Percentiles rank a stretch among this genome's conserved stretches.
phyloP scores from a whole-genome alignment of 2,797 vertebrate species.

The Eulemur mongoz region DNA sequence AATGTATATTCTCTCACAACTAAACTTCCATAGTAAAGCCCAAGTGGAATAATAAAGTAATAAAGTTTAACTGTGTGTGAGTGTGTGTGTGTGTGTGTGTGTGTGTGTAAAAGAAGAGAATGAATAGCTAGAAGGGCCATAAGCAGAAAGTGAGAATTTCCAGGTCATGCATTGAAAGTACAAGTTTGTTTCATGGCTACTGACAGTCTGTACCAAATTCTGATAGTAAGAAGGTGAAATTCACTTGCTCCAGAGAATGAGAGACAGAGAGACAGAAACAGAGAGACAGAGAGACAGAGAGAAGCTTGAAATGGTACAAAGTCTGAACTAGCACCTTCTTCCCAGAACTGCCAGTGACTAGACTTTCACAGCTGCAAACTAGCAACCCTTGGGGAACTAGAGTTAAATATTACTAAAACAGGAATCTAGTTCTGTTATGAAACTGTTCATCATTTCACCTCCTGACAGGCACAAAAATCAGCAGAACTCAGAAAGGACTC shows the following conservation, averaged over 20 bases:
- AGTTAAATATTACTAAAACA: conserved; percentile 76
- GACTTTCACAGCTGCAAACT: conserved; percentile 55
- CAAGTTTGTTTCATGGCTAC: conserved; percentile 39
- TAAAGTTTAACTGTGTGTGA: not conserved
- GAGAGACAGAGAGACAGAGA: not conserved
- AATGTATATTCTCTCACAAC: conserved; percentile 2
- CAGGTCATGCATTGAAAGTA: conserved; percentile 41
- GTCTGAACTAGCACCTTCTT: not conserved
- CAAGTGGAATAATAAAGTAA: conserved; percentile 31
- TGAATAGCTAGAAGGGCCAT: not conserved
- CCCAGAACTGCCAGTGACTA: not conserved
- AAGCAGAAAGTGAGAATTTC: conserved; percentile 54
- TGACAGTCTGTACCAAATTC: conserved; percentile 26
- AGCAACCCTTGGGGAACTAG: conserved; percentile 63
- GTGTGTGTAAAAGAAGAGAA: not conserved
- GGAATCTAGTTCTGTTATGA: conserved; percentile 78
- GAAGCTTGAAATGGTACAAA: not conserved
- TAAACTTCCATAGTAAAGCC: conserved; percentile 12
- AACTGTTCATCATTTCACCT: conserved; percentile 75
- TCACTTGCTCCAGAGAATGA: not conserved
- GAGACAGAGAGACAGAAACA: not conserved
- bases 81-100: not conserved
- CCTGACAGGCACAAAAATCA: conserved; percentile 72
- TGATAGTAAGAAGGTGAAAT: conserved; percentile 46
- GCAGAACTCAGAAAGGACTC: conserved; percentile 66